These are phyloP conservation scores for Felis chaus DNA, from an alignment of 2,113 vertebrate species.

Conservation along the genomic window DNA sequence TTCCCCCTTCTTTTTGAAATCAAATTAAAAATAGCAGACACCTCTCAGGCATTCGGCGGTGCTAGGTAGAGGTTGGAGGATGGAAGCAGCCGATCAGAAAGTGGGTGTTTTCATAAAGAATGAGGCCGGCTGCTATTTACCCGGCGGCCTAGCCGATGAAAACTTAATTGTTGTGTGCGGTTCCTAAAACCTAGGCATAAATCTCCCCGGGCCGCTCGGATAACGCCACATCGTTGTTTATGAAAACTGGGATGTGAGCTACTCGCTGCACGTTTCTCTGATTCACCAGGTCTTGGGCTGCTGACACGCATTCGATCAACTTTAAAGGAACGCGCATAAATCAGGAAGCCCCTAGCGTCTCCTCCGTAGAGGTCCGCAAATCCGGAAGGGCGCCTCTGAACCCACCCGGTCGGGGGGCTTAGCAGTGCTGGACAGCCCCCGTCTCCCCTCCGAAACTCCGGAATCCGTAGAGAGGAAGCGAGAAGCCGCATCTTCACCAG, in stretches of 20 bases:
- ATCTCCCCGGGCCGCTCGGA: constrained; percentile 54
- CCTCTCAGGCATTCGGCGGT: not conserved
- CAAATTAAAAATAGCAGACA: constrained; percentile 33
- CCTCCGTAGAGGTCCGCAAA: not conserved
- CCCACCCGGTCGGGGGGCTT: not conserved
- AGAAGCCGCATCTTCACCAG: not conserved
- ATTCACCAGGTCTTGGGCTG: constrained; percentile 60
- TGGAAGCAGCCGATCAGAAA: not conserved
- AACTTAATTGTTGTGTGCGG: constrained; percentile 62
- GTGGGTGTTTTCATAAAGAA: constrained; percentile 7
- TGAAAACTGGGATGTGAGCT: constrained; percentile 69
- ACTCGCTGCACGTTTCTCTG: constrained; percentile 55
- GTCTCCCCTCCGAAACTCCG: not conserved
- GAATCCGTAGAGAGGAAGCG: not conserved
- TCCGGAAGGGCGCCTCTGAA: constrained; percentile 52
- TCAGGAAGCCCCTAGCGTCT: constrained; percentile 60
- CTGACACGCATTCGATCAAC: constrained; percentile 75
- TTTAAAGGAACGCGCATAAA: constrained; percentile 76
- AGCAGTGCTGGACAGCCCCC: not conserved
- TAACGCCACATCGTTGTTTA: constrained; percentile 60
- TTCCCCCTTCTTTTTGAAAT: not conserved
- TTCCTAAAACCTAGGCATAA: constrained; percentile 60
- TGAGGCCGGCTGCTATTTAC: constrained; percentile 35
- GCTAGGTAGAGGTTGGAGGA: not conserved
- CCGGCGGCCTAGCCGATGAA: constrained; percentile 42